phyloP scores from a whole-genome alignment of 2,113 vertebrate species.

The Xyliphius kryptos region DNA sequence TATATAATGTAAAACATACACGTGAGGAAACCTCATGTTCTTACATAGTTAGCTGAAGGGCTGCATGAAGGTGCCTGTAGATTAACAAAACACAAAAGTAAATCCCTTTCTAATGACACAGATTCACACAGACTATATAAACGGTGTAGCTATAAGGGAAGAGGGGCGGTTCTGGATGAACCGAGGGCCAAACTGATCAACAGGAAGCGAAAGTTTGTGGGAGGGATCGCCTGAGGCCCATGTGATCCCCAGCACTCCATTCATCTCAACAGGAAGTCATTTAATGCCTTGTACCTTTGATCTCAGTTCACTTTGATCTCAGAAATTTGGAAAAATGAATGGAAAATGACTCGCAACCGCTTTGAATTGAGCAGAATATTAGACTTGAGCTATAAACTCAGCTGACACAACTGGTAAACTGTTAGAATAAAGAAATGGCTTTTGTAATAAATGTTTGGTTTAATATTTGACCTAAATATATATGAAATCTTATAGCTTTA shows the following conservation, averaged over 20 bases:
- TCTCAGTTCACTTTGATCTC: background rate
- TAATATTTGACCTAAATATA: too few species aligned
- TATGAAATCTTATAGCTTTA: too few species aligned
- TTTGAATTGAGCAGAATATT: background rate
- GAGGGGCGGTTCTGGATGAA: background rate
- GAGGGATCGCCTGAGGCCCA: background rate
- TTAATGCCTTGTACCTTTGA: background rate
- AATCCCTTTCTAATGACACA: too few species aligned
- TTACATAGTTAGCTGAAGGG: constrained; percentile 33
- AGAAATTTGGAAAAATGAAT: background rate
- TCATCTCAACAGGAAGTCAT: background rate
- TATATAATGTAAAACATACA: background rate
- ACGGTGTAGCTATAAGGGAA: background rate
- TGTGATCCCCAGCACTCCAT: background rate
- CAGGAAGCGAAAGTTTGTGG: background rate
- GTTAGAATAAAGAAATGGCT: too few species aligned
- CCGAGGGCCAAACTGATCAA: background rate
- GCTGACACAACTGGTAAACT: too few species aligned
- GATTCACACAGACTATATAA: background rate
- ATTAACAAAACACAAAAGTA: background rate
- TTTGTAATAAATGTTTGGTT: too few species aligned
- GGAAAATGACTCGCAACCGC: background rate
- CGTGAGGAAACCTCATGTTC: background rate
- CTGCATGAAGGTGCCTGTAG: constrained; percentile 24
- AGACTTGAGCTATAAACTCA: background rate